Base-by-base conservation (phyloP, 2,797 vertebrate genomes). In the Cirrhinus mrigala region DNA sequence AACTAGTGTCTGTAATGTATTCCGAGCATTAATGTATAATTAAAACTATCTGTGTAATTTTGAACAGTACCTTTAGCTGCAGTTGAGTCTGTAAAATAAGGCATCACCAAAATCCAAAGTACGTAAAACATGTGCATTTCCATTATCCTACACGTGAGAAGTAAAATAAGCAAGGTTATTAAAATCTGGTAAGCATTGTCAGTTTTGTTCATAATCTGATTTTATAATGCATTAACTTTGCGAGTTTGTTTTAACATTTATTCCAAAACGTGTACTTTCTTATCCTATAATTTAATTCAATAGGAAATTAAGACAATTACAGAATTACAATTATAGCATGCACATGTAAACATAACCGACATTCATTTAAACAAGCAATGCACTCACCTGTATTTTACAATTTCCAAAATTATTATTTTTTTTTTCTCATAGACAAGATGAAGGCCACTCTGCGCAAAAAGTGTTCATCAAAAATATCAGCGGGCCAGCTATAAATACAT, bases 1-100 rank as follows among this genome's bases (percentile, higher is more conserved):
- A 29, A 29, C 29, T 29, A 29, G n/a, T n/a, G n/a, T n/a, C n/a
- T n/a, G n/a, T n/a, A n/a, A n/a, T 29, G 29, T 29, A 29, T 29
- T 1, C 29, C 3, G 33, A 33, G 33, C 4, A 9, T 70, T 40
- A 46, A 22, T 24, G 7, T 71, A 4, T 4, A 48, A 48, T 1
- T 8, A 12, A 46, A 71, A 46, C 6, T 0, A 24, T 7, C 3
- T 50, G 78, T 22, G 24, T n/a, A 9, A 54, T 37, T 37, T 44
- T 78, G 3, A 78, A 37, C 46, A 9, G 4, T 81, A 81, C 79
- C 79, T 69, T 81, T 37, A 16, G 27, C 64, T 56, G 64, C 40
- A 24, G 79, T 54, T 7, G 64, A n/a, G 29, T 81, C 50, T 56
- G 79, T 40, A 24, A 54, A 54, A 81, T 24, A 54, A 37, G 64